Percentiles rank a stretch among this genome's conserved stretches.
phyloP scores from a whole-genome alignment of 2,113 vertebrate genomes.

The Atherinomorus stipes region DNA sequence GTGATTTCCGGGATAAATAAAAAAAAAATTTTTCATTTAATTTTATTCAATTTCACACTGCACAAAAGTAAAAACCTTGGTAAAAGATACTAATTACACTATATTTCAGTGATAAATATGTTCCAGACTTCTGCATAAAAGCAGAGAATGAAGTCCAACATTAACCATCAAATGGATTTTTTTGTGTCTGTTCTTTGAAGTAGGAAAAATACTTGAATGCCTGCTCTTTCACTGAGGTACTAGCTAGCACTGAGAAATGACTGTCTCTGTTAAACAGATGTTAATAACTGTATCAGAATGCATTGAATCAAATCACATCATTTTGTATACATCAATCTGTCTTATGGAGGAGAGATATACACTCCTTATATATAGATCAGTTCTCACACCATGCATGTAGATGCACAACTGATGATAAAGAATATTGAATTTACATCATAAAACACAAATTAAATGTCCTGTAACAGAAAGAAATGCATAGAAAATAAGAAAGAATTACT shows the following conservation, averaged over 20 bases:
- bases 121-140: no score
- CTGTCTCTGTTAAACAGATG: not conserved
- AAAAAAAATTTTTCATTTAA: no score
- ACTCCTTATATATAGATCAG: not conserved
- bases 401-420: slow-evolving; percentile 1
- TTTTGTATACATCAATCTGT: not conserved
- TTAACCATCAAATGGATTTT: no score
- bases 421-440: not conserved
- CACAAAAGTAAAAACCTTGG: no score
- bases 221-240: no score
- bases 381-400: not conserved
- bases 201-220: no score
- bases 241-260: not conserved
- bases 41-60: no score
- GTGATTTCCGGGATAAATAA: no score
- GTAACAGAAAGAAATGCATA: not conserved
- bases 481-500: slow-evolving; percentile 12
- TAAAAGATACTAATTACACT: no score
- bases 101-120: no score
- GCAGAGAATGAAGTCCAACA: no score
- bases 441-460: not conserved
- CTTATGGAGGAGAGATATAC: not conserved
- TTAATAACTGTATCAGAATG: not conserved
- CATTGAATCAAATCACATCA: not conserved
- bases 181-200: no score